These are phyloP conservation scores for Xenopus laevis DNA, from an alignment of 2,113 vertebrate genomes.

Conservation along the genomic window DNA sequence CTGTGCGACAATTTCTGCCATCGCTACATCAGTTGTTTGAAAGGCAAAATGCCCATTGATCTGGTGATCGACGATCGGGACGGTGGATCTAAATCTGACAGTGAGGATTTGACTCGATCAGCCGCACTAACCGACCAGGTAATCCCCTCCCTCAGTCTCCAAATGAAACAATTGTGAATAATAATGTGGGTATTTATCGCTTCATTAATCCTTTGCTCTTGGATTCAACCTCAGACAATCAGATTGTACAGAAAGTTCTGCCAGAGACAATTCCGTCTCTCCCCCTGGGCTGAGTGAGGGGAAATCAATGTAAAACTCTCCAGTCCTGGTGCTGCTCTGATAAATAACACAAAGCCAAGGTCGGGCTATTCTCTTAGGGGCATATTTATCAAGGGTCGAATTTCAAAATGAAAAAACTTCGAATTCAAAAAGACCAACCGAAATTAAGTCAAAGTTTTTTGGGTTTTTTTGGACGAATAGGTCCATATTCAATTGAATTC, in stretches of 20 bases:
- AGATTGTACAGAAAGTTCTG: constrained; percentile 81
- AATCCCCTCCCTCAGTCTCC: too few species aligned
- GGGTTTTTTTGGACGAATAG: too few species aligned
- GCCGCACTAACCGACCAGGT: constrained; percentile 96
- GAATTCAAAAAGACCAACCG: too few species aligned
- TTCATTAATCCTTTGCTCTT: constrained; percentile 91
- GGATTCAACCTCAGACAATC: constrained; percentile 88
- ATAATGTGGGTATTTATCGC: constrained; percentile 97
- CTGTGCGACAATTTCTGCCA: constrained; percentile 99
- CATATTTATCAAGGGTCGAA: too few species aligned
- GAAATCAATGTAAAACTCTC: not conserved
- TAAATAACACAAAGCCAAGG: constrained; percentile 59
- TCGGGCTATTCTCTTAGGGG: constrained; percentile 79
- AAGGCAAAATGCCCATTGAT: constrained; percentile 99
- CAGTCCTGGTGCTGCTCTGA: constrained; percentile 62
- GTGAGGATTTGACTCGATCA: constrained; percentile 96
- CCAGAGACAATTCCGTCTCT: constrained; percentile 43
- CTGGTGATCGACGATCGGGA: constrained; percentile 99
- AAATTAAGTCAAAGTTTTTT: too few species aligned
- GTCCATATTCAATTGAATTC: too few species aligned
- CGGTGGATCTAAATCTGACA: constrained; percentile 98
- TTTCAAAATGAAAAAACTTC: too few species aligned
- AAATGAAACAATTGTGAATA: constrained; percentile 92
- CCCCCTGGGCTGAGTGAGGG: too few species aligned
- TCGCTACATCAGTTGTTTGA: constrained; percentile 99